Conservation (phyloP, 2,113 vertebrate genomes). For the Mormyrus iriodes region DNA sequence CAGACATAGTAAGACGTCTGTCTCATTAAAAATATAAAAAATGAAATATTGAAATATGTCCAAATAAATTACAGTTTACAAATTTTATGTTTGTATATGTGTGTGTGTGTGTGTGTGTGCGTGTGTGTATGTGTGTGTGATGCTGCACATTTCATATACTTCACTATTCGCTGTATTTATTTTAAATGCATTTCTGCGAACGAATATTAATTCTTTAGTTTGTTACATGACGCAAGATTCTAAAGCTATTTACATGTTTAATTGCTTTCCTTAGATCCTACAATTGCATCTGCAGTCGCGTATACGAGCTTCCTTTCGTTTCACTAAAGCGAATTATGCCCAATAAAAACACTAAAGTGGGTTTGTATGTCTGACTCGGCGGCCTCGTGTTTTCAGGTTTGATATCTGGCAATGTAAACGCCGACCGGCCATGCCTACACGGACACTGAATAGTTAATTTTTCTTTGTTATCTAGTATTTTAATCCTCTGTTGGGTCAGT, state of each 20-base stretch:
- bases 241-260: not conserved
- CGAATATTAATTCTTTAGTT: not conserved
- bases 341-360: not conserved
- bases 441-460: conserved; percentile 72
- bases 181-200: not conserved
- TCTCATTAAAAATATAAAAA: not conserved
- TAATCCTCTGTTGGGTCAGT: conserved; percentile 76
- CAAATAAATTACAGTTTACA: not conserved
- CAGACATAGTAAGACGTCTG: not conserved
- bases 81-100: not conserved
- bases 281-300: too few relatives aligned
- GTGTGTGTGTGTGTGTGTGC: not conserved
- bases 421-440: conserved; percentile 20
- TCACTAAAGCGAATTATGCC: not conserved
- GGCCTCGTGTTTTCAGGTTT: conserved; percentile 1
- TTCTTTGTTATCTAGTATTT: conserved; percentile 78
- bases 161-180: not conserved
- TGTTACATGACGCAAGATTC: not conserved
- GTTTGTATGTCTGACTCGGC: not conserved
- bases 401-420: conserved; percentile 24
- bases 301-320: not conserved
- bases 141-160: not conserved
- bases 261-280: not conserved
- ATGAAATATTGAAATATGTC: not conserved
- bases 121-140: not conserved